These are phyloP conservation scores for Pachydiplax longipennis DNA, from an alignment of 2,888 invertebrate species.

Conservation along the genomic window DNA sequence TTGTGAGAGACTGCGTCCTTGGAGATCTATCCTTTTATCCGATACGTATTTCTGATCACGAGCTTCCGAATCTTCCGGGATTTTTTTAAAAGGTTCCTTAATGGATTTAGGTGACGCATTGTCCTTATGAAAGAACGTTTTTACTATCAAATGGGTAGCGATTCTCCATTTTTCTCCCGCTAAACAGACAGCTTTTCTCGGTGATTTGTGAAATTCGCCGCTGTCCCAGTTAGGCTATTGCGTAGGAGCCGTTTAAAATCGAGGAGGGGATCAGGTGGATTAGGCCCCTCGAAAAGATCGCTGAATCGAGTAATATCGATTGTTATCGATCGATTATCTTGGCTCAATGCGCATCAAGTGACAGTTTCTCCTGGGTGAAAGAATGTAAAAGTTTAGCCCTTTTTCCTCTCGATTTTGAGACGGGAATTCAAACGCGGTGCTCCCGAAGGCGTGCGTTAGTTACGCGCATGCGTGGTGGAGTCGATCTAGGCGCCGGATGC, in stretches of 20 bases:
- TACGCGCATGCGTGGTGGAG: slow-evolving; percentile 1
- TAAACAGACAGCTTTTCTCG: not conserved
- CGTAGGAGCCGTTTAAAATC: not conserved
- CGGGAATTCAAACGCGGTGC: not conserved
- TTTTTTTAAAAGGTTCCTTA: not conserved
- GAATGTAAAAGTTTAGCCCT: too few relatives aligned
- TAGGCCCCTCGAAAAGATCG: not conserved
- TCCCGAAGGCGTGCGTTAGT: not conserved
- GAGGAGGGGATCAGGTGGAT: not conserved
- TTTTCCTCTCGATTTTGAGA: too few relatives aligned
- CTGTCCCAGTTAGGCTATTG: not conserved
- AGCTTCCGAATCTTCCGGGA: not conserved
- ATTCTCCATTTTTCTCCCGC: not conserved
- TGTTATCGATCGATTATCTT: too few relatives aligned
- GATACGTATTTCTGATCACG: not conserved
- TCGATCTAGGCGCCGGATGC: slow-evolving; percentile 41
- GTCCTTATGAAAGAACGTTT: not conserved
- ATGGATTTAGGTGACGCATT: not conserved
- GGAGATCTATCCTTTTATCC: too few relatives aligned
- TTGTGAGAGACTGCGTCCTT: too few relatives aligned
- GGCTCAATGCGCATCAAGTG: too few relatives aligned
- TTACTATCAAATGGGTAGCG: not conserved
- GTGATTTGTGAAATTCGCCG: not conserved
- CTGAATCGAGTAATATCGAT: too few relatives aligned
- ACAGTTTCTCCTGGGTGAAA: too few relatives aligned